A percentile compares a stretch with the other conserved stretches of the same genome.
Evolutionary conservation across 2,113 vertebrate genomes (phyloP).

Genomic region (Ctenodactylus gundi): DNA sequence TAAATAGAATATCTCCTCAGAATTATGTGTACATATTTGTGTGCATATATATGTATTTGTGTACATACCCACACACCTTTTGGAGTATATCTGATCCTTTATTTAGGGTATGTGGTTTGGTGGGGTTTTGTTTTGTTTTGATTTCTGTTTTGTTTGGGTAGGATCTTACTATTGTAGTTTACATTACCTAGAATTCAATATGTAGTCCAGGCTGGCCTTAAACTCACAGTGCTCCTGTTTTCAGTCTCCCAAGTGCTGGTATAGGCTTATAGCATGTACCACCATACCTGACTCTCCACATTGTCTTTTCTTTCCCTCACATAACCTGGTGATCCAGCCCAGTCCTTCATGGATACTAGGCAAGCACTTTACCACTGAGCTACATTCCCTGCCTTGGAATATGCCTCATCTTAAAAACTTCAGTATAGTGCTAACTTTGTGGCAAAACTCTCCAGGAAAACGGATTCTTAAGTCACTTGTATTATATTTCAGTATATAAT

Average conservation of each 20-base stretch:
- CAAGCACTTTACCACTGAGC: not conserved
- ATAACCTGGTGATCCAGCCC: not conserved
- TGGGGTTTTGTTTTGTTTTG: not conserved
- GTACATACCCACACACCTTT: not conserved
- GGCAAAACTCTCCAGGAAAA: not conserved
- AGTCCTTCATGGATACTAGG: not conserved
- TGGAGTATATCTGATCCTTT: not conserved
- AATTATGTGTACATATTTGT: not conserved
- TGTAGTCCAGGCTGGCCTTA: not conserved
- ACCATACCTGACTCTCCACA: not conserved
- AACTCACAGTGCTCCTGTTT: not conserved
- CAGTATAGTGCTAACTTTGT: not conserved
- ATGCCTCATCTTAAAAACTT: not conserved
- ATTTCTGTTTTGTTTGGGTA: not conserved
- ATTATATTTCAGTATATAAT: not conserved
- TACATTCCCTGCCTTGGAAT: not conserved
- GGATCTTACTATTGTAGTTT: not conserved
- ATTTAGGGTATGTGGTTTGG: too few species aligned
- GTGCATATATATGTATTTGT: not conserved
- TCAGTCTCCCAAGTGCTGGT: not conserved
- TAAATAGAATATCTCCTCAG: conserved; percentile 24
- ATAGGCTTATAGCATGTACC: not conserved
- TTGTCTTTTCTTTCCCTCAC: not conserved
- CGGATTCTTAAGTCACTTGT: not conserved
- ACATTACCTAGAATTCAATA: too few species aligned